Base-by-base conservation (phyloP, 2,113 vertebrate species). In the Myiopsitta monachus region DNA sequence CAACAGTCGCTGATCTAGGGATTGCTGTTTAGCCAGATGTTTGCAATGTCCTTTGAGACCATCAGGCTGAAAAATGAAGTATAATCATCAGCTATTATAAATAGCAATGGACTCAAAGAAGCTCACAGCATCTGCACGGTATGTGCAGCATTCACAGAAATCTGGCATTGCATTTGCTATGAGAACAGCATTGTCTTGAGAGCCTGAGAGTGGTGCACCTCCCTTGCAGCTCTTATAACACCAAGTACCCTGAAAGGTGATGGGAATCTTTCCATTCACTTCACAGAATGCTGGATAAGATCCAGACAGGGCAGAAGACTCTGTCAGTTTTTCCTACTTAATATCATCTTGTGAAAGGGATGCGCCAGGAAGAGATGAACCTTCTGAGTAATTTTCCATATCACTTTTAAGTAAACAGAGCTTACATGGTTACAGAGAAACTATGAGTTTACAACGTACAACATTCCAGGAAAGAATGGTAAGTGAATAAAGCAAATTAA, bases 11-110 rank as follows among this genome's bases (percentile, higher is more conserved):
- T 81, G 46, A 70, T 81, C 18, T 36, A 47, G 46, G 51, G 26
- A 54, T 9, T 83, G 49, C 30, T 88, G 33, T 75, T 85, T 33
- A 92, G 26, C 39, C 76, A 96, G 76, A 92, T 88, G 66, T 87
- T 92, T 75, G 27, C 39, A 81, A 38, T 41, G 39, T 66, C 52
- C 47, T 75, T 84, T 93, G 88, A 52, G 90, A 87, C 14, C 7
- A 69, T 27, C 57, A 61, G 73, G 33, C 39, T 84, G 66, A 90
- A 87, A 93, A 94, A 86, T 57, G 8, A 72, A 86, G 30, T 87
- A 41, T 73, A 78, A 91, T 84, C 41, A 81, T 61, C 61, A 57
- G 21, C 36, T 72, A 33, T 78, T 93, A 88, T 81, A 81, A 90
- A 87, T 68, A 88, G 22, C 28, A 92, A 44, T 72, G 69, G 38